phyloP scores from a whole-genome alignment of 2,797 vertebrate species.

The Intellagama lesueurii region DNA sequence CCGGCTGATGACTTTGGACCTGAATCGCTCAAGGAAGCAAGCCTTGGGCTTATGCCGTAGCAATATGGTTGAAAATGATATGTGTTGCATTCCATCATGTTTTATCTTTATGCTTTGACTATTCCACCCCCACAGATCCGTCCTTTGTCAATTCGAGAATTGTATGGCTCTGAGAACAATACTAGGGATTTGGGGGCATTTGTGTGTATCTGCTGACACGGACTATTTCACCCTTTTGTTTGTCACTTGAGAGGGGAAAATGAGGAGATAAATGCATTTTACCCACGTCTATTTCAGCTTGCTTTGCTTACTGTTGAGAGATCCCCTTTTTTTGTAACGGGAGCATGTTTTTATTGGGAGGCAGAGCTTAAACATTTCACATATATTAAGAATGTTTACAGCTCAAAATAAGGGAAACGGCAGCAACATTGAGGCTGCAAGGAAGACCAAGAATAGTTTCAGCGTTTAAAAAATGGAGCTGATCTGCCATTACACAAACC shows the following conservation, averaged over 20 bases:
- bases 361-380: background rate
- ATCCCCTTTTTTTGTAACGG: slow-evolving; percentile 46
- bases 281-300: slow-evolving; percentile 47
- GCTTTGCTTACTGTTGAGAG: slow-evolving; percentile 46
- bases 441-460: background rate
- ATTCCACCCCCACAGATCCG: slow-evolving; percentile 31
- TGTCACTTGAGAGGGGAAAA: slow-evolving; percentile 32
- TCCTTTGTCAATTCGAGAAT: slow-evolving; percentile 60
- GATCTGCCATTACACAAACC: background rate
- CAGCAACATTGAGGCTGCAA: slow-evolving; percentile 49
- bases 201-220: slow-evolving; percentile 35
- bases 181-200: slow-evolving; percentile 53
- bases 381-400: slow-evolving; percentile 51
- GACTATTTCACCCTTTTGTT: slow-evolving; percentile 59
- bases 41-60: slow-evolving; percentile 11
- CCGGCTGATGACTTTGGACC: slow-evolving; percentile 31
- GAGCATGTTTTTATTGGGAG: slow-evolving; percentile 4
- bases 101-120: slow-evolving; percentile 51
- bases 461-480: background rate
- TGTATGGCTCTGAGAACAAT: slow-evolving; percentile 45
- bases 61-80: slow-evolving; percentile 45
- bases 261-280: slow-evolving; percentile 46
- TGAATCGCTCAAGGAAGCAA: slow-evolving; percentile 29
- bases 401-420: slow-evolving; percentile 22
- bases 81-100: slow-evolving; percentile 12